Percentiles rank a stretch among this genome's conserved stretches.
Evolutionary conservation across 2,113 vertebrate genomes (phyloP).

Genomic region (Nothocercus julius): DNA sequence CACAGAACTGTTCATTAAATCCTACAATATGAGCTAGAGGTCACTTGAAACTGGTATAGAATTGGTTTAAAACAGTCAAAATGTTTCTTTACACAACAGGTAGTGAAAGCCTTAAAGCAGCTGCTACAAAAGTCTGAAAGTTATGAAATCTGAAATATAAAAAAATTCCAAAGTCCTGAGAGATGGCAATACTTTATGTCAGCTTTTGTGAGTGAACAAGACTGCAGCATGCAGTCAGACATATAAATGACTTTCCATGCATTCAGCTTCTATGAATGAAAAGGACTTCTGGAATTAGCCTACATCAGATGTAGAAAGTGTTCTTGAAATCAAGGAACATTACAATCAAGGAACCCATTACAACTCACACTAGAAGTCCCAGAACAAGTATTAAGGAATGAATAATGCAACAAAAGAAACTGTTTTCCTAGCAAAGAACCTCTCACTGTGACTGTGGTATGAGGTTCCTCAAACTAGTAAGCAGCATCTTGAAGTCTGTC

Average conservation of each 20-base stretch:
- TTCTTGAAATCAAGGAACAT: background rate
- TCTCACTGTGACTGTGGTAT: background rate
- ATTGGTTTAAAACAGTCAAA: background rate
- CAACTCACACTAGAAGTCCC: background rate
- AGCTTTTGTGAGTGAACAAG: background rate
- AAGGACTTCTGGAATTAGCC: background rate
- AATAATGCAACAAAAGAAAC: background rate
- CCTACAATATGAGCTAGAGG: background rate
- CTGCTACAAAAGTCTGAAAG: background rate
- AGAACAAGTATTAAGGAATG: background rate
- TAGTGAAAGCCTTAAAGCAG: background rate
- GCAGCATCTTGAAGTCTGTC: background rate
- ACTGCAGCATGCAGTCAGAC: background rate
- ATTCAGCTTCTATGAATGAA: background rate
- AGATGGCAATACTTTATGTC: background rate
- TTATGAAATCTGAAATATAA: background rate
- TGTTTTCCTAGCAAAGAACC: background rate
- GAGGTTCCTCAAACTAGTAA: background rate
- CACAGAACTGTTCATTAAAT: background rate
- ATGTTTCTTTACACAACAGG: background rate
- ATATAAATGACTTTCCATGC: background rate
- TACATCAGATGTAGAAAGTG: background rate
- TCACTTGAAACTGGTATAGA: background rate
- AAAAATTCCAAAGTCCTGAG: background rate
- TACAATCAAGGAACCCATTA: background rate